Conservation (phyloP, 2,797 vertebrate genomes). For the Podarcis lilfordi region DNA sequence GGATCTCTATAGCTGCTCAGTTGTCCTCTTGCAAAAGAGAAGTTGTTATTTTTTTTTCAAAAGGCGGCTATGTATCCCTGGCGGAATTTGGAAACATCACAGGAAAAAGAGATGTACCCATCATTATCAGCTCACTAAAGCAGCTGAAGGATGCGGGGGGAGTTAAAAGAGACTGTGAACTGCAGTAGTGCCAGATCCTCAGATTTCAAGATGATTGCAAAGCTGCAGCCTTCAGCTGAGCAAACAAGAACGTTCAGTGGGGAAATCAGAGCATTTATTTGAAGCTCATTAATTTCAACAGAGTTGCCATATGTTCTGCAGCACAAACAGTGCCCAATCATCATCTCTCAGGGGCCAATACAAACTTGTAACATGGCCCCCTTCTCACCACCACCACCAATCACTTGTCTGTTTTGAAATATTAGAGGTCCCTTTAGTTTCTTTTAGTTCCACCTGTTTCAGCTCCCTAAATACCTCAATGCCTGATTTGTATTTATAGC, state of each 20-base stretch:
- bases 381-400: neutral
- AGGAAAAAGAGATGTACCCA: constrained; percentile 6
- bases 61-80: neutral
- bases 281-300: neutral
- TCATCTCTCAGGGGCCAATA: neutral
- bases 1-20: neutral
- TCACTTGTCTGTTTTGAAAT: neutral
- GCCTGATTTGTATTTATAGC: neutral
- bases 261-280: constrained; percentile 25
- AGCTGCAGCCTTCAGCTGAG: constrained; percentile 23
- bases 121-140: constrained; percentile 4
- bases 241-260: neutral
- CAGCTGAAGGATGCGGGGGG: neutral
- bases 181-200: neutral
- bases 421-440: neutral
- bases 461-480: neutral
- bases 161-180: constrained; percentile 6
- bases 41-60: neutral
- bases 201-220: neutral
- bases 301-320: neutral
- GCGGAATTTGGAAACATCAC: neutral
- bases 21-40: constrained; percentile 2
- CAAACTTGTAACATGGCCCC: neutral
- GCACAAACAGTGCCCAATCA: neutral
- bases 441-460: neutral